A percentile compares a stretch with the other conserved stretches of the same genome.
Conservation (phyloP, 2,888 invertebrate species). For the Cataglyphis altisquamis region DNA sequence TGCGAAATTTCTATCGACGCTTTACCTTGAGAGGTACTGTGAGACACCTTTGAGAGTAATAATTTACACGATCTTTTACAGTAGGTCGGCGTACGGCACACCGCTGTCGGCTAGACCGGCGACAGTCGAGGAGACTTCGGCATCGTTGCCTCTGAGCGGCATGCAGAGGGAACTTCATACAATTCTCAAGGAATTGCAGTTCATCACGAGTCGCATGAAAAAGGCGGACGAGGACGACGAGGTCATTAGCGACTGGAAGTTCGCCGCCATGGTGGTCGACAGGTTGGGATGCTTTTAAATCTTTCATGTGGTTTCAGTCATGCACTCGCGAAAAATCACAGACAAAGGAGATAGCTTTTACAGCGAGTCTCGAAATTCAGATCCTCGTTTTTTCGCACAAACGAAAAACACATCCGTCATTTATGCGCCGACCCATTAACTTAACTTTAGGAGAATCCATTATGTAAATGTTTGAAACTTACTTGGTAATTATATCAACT, state of each 20-base stretch:
- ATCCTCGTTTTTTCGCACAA: background rate
- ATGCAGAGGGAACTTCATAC: slow-evolving; percentile 95
- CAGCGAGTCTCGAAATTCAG: background rate
- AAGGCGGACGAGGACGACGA: slow-evolving; percentile 98
- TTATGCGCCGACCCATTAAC: background rate
- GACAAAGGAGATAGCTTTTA: slow-evolving; percentile 22
- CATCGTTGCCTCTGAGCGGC: slow-evolving; percentile 88
- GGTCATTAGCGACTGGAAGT: slow-evolving; percentile 98
- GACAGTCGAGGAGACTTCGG: slow-evolving; percentile 90
- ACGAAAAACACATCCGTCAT: slow-evolving; percentile 23
- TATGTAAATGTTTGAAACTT: slow-evolving; percentile 1
- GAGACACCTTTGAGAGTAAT: slow-evolving; percentile 6
- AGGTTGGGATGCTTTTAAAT: slow-evolving; percentile 87
- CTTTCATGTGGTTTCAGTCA: slow-evolving; percentile 18
- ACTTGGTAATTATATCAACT: background rate
- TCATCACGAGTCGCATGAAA: slow-evolving; percentile 97
- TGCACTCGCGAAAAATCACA: slow-evolving; percentile 28
- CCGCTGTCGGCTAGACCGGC: slow-evolving; percentile 88
- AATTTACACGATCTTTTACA: slow-evolving; percentile 35
- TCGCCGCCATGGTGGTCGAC: slow-evolving; percentile 99
- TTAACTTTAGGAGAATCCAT: slow-evolving; percentile 19
- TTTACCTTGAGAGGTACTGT: background rate
- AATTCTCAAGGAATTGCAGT: slow-evolving; percentile 97
- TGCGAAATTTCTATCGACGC: slow-evolving; percentile 12
- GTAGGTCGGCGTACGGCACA: slow-evolving; percentile 83